Percentiles rank a stretch among this genome's conserved stretches.
Evolutionary conservation across 2,888 invertebrate genomes (phyloP).

Genomic region (Aromia moschata): DNA sequence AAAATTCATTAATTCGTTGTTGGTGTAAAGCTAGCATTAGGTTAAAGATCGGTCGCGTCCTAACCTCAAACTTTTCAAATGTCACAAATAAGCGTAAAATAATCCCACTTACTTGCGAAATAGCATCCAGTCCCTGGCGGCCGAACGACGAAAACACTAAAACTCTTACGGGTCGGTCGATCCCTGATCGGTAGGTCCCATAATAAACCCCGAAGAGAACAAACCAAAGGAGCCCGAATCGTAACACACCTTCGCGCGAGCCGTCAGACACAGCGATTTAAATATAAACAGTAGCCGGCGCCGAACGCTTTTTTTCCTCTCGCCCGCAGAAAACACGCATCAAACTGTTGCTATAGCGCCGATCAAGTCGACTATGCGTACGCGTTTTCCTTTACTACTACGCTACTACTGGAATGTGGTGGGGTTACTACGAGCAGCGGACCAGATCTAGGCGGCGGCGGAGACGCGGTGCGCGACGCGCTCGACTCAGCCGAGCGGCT

Average conservation of each 20-base stretch:
- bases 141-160: slow-evolving; percentile 21
- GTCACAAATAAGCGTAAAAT: slow-evolving; percentile 7
- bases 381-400: slow-evolving; percentile 50
- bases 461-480: slow-evolving; percentile 35
- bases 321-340: slow-evolving; percentile 36
- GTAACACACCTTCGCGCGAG: slow-evolving; percentile 23
- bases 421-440: slow-evolving; percentile 60
- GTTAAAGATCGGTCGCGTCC: neutral
- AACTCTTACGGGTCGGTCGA: slow-evolving; percentile 17
- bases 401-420: slow-evolving; percentile 59
- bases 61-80: slow-evolving; percentile 1
- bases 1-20: no score
- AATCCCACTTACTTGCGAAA: slow-evolving; percentile 31
- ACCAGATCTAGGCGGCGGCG: slow-evolving; percentile 40
- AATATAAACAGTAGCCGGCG: slow-evolving; percentile 42
- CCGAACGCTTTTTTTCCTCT: slow-evolving; percentile 27
- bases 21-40: no score
- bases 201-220: neutral
- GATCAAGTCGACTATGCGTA: slow-evolving; percentile 41
- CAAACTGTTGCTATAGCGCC: slow-evolving; percentile 42
- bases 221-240: slow-evolving; percentile 1
- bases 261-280: slow-evolving; percentile 34
- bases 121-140: slow-evolving; percentile 18
- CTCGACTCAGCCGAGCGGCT: slow-evolving; percentile 46
- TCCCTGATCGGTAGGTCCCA: slow-evolving; percentile 5